Evolutionary conservation across 2,113 vertebrate species (phyloP), one percentile per base, ranked within the genome.

Genomic region (Agelaius tricolor): DNA sequence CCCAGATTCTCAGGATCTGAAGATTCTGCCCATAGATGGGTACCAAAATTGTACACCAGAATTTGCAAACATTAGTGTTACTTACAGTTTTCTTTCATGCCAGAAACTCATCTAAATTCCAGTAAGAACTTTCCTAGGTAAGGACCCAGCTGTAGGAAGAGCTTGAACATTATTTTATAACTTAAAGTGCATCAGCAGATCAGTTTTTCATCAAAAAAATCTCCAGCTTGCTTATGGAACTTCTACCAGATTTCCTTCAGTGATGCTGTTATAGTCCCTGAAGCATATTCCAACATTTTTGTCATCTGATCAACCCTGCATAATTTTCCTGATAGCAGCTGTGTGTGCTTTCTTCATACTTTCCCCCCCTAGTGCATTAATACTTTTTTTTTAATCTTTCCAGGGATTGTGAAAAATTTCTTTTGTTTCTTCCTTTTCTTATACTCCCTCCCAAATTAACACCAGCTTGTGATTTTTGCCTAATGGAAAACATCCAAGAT

Each of bases 261-360:
- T 2, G 0, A 73, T 39, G 27, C 51, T 67, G 33, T 87, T 83
- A 46, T 3, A 69, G 61, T 69, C 73, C 67, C 79, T 74, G 44
- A 83, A 90, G 30, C 27, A 47, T 86, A 86, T 59, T 85, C 67
- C 65, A 95, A 67, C 39, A 52, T 85, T 85, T 90, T 46, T 87
- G 62, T 93, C 67, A 90, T 87, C 31, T 63, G 79, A 80, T 88
- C 84, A 93, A 82, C 78, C 51, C 84, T 83, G 39, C 51, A 85
- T 73, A 62, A 83, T 88, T 92, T 93, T 76, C 59, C 84, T 74
- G 59, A 95, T 90, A 95, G 78, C 93, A 96, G 63, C 90, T 95
- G 72, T 27, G 16, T 57, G 31, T 7, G 2, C 55, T 91, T 90
- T 87, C 81, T 80, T 91, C 84, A 71, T 62, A 35, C 39, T 55